Evolutionary conservation across 2,113 vertebrate species (phyloP).

Genomic region (Odobenus rosmarus): DNA sequence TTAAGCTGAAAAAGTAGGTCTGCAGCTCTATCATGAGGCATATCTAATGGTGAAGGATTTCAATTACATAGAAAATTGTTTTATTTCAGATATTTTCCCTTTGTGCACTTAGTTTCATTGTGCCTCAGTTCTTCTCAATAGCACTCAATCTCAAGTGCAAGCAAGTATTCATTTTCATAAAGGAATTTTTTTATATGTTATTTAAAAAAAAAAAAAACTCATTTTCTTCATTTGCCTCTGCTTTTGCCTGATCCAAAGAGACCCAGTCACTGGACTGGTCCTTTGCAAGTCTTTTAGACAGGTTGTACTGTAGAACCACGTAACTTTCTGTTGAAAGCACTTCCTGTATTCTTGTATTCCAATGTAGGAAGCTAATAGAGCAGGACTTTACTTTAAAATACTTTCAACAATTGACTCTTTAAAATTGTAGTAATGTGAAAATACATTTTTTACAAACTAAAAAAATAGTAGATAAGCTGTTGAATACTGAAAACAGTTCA

Average conservation of each 20-base stretch:
- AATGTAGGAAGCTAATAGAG: constrained; percentile 82
- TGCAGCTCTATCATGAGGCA: not conserved
- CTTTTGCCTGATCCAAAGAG: constrained; percentile 85
- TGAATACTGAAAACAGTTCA: constrained; percentile 49
- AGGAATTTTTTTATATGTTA: constrained; percentile 76
- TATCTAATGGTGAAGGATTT: not conserved
- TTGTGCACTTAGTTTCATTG: not conserved
- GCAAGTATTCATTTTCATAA: constrained; percentile 73
- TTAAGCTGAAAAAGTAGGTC: not conserved
- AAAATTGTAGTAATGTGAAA: constrained; percentile 57
- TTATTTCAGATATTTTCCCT: constrained; percentile 21
- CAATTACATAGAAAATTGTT: not conserved
- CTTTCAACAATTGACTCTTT: constrained; percentile 78
- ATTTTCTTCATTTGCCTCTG: constrained; percentile 80
- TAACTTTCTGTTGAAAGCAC: constrained; percentile 88
- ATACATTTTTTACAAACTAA: constrained; percentile 57
- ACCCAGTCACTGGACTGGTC: constrained; percentile 80
- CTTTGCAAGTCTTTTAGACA: constrained; percentile 84
- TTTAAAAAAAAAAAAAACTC: constrained; percentile 63
- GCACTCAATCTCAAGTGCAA: constrained; percentile 70
- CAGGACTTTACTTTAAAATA: constrained; percentile 77
- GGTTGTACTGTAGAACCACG: constrained; percentile 85
- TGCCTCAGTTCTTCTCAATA: constrained; percentile 48
- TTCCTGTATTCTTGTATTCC: constrained; percentile 83
- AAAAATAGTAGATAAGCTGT: constrained; percentile 52